Conservation (phyloP, 2,888 invertebrate species). For the Eurois occulta region DNA sequence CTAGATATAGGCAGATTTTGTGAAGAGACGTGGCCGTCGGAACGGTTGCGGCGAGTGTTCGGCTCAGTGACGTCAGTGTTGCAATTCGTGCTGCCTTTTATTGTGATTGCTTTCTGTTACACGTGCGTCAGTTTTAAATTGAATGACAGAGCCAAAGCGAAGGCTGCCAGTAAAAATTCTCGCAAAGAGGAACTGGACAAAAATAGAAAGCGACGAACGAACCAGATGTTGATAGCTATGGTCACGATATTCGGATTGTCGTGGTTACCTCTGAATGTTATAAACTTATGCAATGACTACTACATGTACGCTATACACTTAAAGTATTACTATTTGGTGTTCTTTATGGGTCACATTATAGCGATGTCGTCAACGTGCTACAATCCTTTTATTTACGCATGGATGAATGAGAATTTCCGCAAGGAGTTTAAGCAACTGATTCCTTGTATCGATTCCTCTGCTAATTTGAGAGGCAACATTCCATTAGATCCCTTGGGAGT, state of each 20-base stretch:
- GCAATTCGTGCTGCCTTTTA: constrained; percentile 98
- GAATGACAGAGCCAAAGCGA: constrained; percentile 95
- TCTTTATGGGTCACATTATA: constrained; percentile 96
- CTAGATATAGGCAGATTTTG: constrained; percentile 91
- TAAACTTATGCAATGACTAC: constrained; percentile 96
- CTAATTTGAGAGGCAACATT: constrained; percentile 82
- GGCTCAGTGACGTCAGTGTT: constrained; percentile 96
- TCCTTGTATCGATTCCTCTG: constrained; percentile 91
- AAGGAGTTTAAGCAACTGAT: constrained; percentile 96
- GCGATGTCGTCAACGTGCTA: constrained; percentile 99
- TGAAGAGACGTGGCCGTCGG: constrained; percentile 97
- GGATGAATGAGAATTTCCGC: constrained; percentile 98
- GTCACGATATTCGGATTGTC: constrained; percentile 98
- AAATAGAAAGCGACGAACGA: constrained; percentile 96
- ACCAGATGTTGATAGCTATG: constrained; percentile 99
- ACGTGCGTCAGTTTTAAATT: constrained; percentile 97
- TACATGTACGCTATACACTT: constrained; percentile 93
- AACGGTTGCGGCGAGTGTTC: constrained; percentile 94
- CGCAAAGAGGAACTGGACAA: constrained; percentile 97
- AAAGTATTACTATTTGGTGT: constrained; percentile 96
- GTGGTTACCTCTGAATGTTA: constrained; percentile 97
- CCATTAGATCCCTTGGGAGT: constrained; percentile 89
- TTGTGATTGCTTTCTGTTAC: constrained; percentile 98
- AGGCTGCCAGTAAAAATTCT: constrained; percentile 96
- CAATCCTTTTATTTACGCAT: constrained; percentile 99